Percentiles rank a stretch among this genome's conserved stretches.
phyloP scores from a whole-genome alignment of 2,888 invertebrate genomes.

The Diaphora mendica region DNA sequence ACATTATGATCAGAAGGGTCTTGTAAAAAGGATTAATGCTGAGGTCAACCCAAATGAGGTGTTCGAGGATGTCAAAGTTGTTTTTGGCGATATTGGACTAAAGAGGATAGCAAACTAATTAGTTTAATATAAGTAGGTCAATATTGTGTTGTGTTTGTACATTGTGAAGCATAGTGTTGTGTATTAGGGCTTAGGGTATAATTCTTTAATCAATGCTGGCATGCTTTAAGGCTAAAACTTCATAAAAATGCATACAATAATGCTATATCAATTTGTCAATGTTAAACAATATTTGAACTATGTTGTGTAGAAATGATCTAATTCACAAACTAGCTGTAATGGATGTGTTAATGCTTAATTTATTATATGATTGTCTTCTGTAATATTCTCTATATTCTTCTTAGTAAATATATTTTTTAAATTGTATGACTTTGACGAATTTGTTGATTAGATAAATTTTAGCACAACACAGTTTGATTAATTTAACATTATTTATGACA shows the following conservation, averaged over 20 bases:
- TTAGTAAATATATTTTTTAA: background rate
- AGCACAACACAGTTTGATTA: background rate
- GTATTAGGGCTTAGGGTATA: conserved; percentile 37
- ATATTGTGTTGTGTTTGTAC: conserved; percentile 39
- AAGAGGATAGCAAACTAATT: conserved; percentile 64
- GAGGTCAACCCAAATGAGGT: conserved; percentile 89
- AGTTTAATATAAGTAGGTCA: conserved; percentile 44
- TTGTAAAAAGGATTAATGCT: conserved; percentile 92
- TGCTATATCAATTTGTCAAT: background rate
- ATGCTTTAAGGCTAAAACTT: conserved; percentile 19
- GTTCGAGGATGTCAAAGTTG: conserved; percentile 85
- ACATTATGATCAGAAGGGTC: conserved; percentile 89
- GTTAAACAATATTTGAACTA: background rate
- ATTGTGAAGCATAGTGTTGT: conserved; percentile 29
- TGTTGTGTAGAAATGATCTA: background rate
- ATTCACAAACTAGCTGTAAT: background rate
- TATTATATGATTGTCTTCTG: background rate
- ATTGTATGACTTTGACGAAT: background rate
- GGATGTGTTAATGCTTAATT: background rate
- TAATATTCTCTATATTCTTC: background rate
- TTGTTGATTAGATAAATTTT: background rate
- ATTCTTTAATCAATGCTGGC: conserved; percentile 22
- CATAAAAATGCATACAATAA: background rate
- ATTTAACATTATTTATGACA: background rate
- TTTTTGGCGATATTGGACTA: conserved; percentile 77